Evolutionary conservation across 2,113 vertebrate species (phyloP).

Genomic region (Sceloporus undulatus): DNA sequence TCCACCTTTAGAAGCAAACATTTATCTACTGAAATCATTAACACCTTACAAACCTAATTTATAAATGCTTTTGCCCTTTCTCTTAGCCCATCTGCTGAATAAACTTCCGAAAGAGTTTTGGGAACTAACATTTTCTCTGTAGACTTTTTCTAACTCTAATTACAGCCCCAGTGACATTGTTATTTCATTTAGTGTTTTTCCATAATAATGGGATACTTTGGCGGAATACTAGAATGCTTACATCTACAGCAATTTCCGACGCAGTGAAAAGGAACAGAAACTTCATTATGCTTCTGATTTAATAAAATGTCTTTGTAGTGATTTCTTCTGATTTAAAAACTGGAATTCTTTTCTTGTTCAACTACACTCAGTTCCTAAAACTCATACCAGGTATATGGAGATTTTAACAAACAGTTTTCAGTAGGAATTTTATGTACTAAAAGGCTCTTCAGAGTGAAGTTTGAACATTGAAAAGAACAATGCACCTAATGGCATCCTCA

Average conservation of each 20-base stretch:
- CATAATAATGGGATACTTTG: conserved; percentile 38
- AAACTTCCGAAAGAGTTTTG: conserved; percentile 54
- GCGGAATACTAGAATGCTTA: conserved; percentile 46
- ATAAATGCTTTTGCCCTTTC: conserved; percentile 49
- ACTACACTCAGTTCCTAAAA: conserved; percentile 16
- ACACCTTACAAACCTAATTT: conserved; percentile 67
- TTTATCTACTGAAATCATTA: conserved; percentile 74
- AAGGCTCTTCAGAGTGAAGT: conserved; percentile 13
- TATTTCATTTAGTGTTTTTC: conserved; percentile 53
- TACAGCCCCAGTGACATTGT: conserved; percentile 52
- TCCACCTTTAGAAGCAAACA: conserved; percentile 68
- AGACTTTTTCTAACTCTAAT: conserved; percentile 52
- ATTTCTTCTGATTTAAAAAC: conserved; percentile 46
- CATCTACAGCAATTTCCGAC: conserved; percentile 40
- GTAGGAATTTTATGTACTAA: neutral
- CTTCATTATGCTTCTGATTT: conserved; percentile 41
- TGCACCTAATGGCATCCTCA: conserved; percentile 15
- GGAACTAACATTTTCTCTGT: conserved; percentile 67
- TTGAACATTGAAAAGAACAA: neutral
- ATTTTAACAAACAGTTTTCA: conserved; percentile 42
- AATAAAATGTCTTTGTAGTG: conserved; percentile 39
- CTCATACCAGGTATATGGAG: neutral
- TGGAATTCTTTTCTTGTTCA: conserved; percentile 30
- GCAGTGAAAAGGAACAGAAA: neutral
- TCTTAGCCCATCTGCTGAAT: conserved; percentile 48